phyloP scores from a whole-genome alignment of 2,113 vertebrate genomes.

The Catharus minimus region DNA sequence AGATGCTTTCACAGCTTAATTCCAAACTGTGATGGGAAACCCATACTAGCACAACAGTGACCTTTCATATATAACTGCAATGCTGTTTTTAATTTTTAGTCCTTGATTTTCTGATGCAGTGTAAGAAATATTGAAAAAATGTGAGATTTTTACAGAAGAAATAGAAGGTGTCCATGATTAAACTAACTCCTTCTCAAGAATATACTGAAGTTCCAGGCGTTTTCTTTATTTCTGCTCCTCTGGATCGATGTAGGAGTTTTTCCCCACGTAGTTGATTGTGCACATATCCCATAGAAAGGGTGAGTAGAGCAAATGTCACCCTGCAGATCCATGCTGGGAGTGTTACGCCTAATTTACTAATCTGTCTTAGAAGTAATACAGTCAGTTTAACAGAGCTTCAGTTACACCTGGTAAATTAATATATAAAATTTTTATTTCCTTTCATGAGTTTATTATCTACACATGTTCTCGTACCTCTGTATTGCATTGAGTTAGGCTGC shows the following conservation, averaged over 20 bases:
- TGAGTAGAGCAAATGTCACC: not conserved
- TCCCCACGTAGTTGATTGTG: not conserved
- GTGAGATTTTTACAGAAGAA: not conserved
- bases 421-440: not conserved
- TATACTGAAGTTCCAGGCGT: not conserved
- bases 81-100: conserved; percentile 3
- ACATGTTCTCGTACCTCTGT: accelerated
- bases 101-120: not conserved
- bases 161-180: not conserved
- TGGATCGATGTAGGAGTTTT: not conserved
- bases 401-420: not conserved
- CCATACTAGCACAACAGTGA: not conserved
- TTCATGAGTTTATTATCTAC: not conserved
- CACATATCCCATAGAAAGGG: not conserved
- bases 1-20: conserved; percentile 85
- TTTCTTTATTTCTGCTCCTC: not conserved
- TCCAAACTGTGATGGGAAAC: conserved; percentile 75
- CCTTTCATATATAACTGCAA: conserved; percentile 25
- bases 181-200: not conserved
- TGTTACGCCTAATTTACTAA: not conserved
- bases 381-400: not conserved
- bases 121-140: not conserved
- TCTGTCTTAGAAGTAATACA: not conserved
- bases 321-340: not conserved
- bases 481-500: not conserved